Percentiles rank a stretch among this genome's conserved stretches.
Conservation (phyloP, 2,797 vertebrate genomes). For the Phoxinus dragarum region DNA sequence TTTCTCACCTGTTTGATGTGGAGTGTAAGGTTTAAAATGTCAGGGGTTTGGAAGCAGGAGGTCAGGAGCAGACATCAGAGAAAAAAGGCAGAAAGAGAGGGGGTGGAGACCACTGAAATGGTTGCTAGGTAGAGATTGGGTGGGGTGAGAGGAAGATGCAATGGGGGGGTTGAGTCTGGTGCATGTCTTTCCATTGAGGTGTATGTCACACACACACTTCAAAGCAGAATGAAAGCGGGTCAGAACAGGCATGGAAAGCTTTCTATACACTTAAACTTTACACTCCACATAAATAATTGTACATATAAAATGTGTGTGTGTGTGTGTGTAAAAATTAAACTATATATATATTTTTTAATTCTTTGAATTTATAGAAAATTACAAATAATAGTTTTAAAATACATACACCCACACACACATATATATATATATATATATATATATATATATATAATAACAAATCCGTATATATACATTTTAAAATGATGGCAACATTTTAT, state of each 20-base stretch:
- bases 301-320: not conserved
- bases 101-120: constrained; percentile 26
- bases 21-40: constrained; percentile 78
- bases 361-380: no score
- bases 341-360: no score
- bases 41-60: constrained; percentile 73
- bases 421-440: no score
- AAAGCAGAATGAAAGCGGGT: constrained; percentile 31
- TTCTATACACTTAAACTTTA: not conserved
- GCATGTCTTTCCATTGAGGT: constrained; percentile 60
- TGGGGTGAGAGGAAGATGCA: not conserved
- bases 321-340: no score
- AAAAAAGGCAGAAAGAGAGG: constrained; percentile 38
- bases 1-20: constrained; percentile 67
- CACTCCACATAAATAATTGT: not conserved
- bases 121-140: constrained; percentile 46
- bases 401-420: no score
- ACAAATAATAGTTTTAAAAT: no score
- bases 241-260: not conserved
- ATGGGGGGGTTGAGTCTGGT: constrained; percentile 36
- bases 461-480: no score
- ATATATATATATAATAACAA: no score
- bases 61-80: constrained; percentile 68
- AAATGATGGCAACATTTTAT: no score
- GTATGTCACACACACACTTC: not conserved